Evolutionary conservation across 64 coral and sea anemone genomes (phyloP), one percentile per base, ranked within the genome.

Genomic region (Astreopora myriophthalma): DNA sequence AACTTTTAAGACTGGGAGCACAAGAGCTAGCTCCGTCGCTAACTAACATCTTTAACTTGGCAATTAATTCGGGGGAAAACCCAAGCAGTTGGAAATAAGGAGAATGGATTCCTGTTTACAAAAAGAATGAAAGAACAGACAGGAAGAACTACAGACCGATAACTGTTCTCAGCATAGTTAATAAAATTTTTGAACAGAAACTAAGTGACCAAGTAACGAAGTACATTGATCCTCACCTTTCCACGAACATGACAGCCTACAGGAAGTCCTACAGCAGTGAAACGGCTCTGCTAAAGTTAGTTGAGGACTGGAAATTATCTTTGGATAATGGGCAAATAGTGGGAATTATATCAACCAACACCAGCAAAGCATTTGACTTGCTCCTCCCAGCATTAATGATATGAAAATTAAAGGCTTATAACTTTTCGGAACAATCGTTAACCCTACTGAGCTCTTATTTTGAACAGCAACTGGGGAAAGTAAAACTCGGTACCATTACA

Each of bases 331-430:
- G 62, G 6, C 40, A 73, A 9, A 48, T 46, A 25, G 23, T 70
- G 37, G 37, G 65, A 11, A 88, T 73, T 32, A 34, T 90, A 28
- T 69, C 57, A n/a, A 71, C 61, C 25, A 64, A 90, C 37, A 79
- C 48, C 3, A 90, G 75, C 38, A 90, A 81, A 78, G 88, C 88
- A 71, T 90, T 90, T 38, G 75, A 71, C 7, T 90, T 75, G 11
- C 68, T 90, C 17, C 88, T 69, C 40, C 88, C 74, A n/a, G 19
- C 60, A 58, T 62, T 90, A 17, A 69, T 81, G 57, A 62, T 69
- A 11, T 30, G 23, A 9, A 90, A 90, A 65, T 31, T 90, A 29
- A 69, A 49, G 23, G 74, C 88, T 42, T 90, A 81, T 81, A 69
- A 64, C 36, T 71, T 90, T n/a, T 48, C 26, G 11, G 55, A 80